These are phyloP conservation scores for Chunga burmeisteri DNA, from an alignment of 2,113 vertebrate species.

Conservation along the genomic window DNA sequence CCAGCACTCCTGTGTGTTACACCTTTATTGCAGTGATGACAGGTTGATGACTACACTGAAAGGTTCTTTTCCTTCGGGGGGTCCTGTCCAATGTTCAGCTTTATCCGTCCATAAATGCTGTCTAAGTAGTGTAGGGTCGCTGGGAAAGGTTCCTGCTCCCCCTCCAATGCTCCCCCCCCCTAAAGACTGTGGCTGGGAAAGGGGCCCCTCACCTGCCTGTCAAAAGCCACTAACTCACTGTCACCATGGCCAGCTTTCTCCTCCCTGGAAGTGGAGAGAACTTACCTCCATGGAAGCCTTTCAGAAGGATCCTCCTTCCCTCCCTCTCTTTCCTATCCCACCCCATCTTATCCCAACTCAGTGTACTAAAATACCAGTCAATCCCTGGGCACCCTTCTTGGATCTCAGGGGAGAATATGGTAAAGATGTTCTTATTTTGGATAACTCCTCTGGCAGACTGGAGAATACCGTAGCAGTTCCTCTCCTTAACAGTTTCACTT, in stretches of 20 bases:
- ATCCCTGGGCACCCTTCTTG: not conserved
- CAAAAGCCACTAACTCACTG: constrained; percentile 26
- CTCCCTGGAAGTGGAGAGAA: not conserved
- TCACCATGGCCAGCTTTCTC: not conserved
- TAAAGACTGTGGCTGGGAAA: not conserved
- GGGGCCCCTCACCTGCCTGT: constrained; percentile 11
- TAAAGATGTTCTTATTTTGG: not conserved
- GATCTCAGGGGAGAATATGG: not conserved
- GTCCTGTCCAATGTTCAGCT: constrained; percentile 67
- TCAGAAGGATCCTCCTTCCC: not conserved
- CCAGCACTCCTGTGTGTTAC: constrained; percentile 54
- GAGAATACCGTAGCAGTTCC: not conserved
- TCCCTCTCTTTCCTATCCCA: not conserved
- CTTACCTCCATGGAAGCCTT: not conserved
- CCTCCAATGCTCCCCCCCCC: not conserved
- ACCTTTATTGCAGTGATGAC: constrained; percentile 74
- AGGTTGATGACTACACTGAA: constrained; percentile 78
- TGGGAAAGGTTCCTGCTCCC: not conserved
- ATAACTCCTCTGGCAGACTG: not conserved
- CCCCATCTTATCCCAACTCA: not conserved
- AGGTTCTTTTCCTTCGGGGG: constrained; percentile 74
- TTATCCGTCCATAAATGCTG: constrained; percentile 50
- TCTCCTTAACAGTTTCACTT: not conserved
- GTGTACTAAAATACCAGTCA: not conserved
- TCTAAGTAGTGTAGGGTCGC: not conserved